These are phyloP conservation scores for Aromia moschata DNA, from an alignment of 2,888 invertebrate genomes.

Conservation along the genomic window DNA sequence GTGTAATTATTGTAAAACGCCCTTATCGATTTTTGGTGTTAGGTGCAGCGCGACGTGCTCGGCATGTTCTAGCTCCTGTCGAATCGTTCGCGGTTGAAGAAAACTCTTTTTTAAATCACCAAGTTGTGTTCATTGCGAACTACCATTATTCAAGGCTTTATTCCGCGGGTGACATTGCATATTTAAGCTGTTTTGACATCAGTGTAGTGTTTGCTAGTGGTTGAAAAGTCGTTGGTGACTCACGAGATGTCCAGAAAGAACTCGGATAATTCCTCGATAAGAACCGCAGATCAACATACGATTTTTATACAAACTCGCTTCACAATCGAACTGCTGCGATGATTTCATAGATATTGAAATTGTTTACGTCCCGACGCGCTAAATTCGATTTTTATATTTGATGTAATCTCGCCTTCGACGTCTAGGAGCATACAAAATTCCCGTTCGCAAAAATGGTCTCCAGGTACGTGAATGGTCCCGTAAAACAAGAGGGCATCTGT, in stretches of 20 bases:
- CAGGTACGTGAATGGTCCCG: constrained; percentile 61
- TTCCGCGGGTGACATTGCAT: constrained; percentile 48
- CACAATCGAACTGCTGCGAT: constrained; percentile 9
- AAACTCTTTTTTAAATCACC: constrained; percentile 39
- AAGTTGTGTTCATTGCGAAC: constrained; percentile 45
- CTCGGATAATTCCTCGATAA: constrained; percentile 23
- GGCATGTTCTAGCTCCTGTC: constrained; percentile 48
- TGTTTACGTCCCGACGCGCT: background rate
- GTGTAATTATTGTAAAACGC: constrained; percentile 56
- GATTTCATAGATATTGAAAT: constrained; percentile 12
- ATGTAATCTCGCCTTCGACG: constrained; percentile 13
- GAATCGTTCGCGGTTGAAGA: constrained; percentile 30
- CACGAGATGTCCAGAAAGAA: constrained; percentile 38
- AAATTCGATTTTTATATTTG: constrained; percentile 15
- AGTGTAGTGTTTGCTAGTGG: constrained; percentile 36
- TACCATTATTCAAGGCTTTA: constrained; percentile 28
- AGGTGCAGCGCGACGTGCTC: constrained; percentile 58
- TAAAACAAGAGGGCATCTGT: constrained; percentile 62
- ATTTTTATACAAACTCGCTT: constrained; percentile 12
- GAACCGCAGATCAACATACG: constrained; percentile 8
- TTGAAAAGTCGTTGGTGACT: constrained; percentile 44
- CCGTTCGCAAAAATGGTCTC: constrained; percentile 57
- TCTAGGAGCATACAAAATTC: constrained; percentile 13
- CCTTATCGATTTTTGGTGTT: constrained; percentile 63
- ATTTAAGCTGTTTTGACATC: constrained; percentile 36